phyloP scores from a whole-genome alignment of 2,888 invertebrate species.

The Dryobotodes eremita region DNA sequence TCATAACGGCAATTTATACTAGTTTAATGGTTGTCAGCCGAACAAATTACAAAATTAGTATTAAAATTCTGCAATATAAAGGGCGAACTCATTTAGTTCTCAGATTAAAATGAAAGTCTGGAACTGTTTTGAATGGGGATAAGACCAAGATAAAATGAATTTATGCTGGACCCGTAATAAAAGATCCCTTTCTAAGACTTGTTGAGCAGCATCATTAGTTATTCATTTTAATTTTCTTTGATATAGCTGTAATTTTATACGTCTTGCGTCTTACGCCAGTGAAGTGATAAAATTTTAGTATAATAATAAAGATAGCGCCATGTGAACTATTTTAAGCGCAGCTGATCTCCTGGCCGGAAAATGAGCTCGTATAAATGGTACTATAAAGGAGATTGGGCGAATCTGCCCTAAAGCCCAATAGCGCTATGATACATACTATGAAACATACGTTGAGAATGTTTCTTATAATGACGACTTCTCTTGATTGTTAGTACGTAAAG shows the following conservation, averaged over 20 bases:
- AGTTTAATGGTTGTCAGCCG: slow-evolving; percentile 48
- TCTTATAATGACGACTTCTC: too few relatives aligned
- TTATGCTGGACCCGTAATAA: slow-evolving; percentile 75
- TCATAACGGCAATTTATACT: slow-evolving; percentile 49
- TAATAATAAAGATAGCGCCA: slow-evolving; percentile 62
- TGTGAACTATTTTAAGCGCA: slow-evolving; percentile 64
- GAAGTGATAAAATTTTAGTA: slow-evolving; percentile 76
- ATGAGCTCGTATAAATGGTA: slow-evolving; percentile 56
- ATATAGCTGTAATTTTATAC: slow-evolving; percentile 80
- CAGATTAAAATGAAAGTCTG: slow-evolving; percentile 75
- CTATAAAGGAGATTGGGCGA: slow-evolving; percentile 32
- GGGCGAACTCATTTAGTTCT: slow-evolving; percentile 69
- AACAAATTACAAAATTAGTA: slow-evolving; percentile 67
- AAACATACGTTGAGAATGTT: too few relatives aligned
- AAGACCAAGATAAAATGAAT: slow-evolving; percentile 70
- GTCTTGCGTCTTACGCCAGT: slow-evolving; percentile 72
- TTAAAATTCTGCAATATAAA: slow-evolving; percentile 66
- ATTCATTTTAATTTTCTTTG: slow-evolving; percentile 86
- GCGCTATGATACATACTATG: too few relatives aligned
- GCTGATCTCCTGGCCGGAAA: slow-evolving; percentile 62
- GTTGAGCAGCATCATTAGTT: slow-evolving; percentile 84
- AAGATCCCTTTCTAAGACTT: slow-evolving; percentile 82
- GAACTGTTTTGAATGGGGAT: slow-evolving; percentile 63
- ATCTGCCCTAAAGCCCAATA: too few relatives aligned
- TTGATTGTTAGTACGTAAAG: too few relatives aligned